A percentile compares a stretch with the other conserved stretches of the same genome.
These are phyloP conservation scores for Diorhabda carinulata DNA, from an alignment of 1,140 invertebrate species.

Conservation along the genomic window DNA sequence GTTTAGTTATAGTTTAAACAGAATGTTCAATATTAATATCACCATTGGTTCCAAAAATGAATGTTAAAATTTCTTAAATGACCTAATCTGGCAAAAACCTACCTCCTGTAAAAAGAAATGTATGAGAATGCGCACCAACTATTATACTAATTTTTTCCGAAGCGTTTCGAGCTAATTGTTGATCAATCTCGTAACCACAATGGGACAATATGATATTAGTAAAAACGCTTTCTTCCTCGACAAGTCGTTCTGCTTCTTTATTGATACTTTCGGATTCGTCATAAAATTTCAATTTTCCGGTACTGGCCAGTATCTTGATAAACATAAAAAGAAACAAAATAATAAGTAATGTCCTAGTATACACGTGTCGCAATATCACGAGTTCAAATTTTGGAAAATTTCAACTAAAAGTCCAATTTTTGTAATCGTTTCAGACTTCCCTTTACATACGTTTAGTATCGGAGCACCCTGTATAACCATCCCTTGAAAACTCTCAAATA, in stretches of 20 bases:
- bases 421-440: no score
- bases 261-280: constrained; percentile 46
- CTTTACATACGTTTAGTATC: no score
- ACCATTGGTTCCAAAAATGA: no score
- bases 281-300: constrained; percentile 49
- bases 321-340: neutral
- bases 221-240: constrained; percentile 41
- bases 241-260: constrained; percentile 39
- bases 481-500: no score
- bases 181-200: constrained; percentile 54
- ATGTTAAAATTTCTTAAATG: neutral
- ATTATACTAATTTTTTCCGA: constrained; percentile 67
- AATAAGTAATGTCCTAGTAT: neutral
- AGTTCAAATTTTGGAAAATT: no score
- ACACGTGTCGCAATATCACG: no score
- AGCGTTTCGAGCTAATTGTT: constrained; percentile 60
- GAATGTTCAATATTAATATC: no score
- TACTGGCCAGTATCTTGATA: constrained; percentile 22
- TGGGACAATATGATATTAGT: constrained; percentile 54
- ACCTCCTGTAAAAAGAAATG: constrained; percentile 38
- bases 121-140: constrained; percentile 82
- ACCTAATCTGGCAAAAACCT: neutral
- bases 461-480: no score
- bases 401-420: no score
- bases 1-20: no score